These are phyloP conservation scores for silkworm (Bombyx mori) DNA, from an alignment of 1,140 invertebrate species.

Conservation along the genomic window DNA sequence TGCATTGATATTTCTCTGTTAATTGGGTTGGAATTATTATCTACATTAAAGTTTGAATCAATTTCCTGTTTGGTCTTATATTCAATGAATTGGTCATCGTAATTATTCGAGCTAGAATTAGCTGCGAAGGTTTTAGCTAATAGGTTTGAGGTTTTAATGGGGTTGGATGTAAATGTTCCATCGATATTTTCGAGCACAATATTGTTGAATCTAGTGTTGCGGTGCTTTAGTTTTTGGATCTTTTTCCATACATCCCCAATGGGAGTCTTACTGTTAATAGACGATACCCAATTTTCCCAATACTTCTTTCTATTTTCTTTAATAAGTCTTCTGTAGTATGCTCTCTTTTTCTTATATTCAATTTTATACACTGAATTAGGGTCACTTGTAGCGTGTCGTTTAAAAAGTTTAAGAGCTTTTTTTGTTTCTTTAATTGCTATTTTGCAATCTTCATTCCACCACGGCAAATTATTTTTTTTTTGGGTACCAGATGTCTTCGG, in stretches of 20 bases:
- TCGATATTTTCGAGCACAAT: conserved; percentile 13
- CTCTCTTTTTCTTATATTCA: too few relatives aligned
- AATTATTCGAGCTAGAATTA: conserved; percentile 32
- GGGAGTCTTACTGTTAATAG: too few relatives aligned
- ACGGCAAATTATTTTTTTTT: conserved; percentile 26
- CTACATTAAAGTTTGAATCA: conserved; percentile 5
- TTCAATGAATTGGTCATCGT: conserved; percentile 20
- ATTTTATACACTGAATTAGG: too few relatives aligned
- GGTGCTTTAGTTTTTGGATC: too few relatives aligned
- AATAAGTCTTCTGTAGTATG: too few relatives aligned
- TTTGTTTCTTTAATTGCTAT: conserved; percentile 24
- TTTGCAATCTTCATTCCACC: conserved; percentile 38
- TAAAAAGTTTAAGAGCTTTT: too few relatives aligned
- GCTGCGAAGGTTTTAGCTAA: conserved; percentile 24
- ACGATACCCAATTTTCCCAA: too few relatives aligned
- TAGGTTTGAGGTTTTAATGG: conserved; percentile 21
- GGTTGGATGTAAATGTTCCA: conserved; percentile 12
- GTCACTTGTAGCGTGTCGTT: too few relatives aligned
- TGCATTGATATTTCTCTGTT: conserved; percentile 15
- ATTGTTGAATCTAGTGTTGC: conserved; percentile 10
- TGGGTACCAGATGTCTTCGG: conserved; percentile 18
- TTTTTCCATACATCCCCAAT: too few relatives aligned
- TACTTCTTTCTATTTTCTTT: too few relatives aligned
- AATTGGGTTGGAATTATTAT: conserved; percentile 15
- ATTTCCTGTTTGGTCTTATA: conserved; percentile 18